Conservation (phyloP, 2,113 vertebrate species). For the Alces alces region DNA sequence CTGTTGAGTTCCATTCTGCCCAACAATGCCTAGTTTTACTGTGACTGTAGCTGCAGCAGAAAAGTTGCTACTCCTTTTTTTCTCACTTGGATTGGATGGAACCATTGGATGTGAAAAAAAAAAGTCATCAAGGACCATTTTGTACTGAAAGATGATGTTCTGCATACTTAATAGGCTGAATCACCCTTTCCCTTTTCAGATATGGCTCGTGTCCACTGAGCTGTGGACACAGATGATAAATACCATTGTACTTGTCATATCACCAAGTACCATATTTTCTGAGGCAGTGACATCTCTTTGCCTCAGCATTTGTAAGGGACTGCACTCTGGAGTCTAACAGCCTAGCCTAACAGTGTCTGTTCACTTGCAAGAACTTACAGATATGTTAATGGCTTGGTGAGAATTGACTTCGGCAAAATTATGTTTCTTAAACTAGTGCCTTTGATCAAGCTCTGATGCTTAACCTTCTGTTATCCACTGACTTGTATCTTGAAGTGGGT, state of each 20-base stretch:
- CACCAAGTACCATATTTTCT: slow-evolving; percentile 52
- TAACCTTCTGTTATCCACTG: not conserved
- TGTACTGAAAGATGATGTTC: slow-evolving; percentile 20
- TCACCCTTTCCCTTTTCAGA: slow-evolving; percentile 29
- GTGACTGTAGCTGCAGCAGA: not conserved
- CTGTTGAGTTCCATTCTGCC: not conserved
- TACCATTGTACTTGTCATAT: slow-evolving; percentile 29
- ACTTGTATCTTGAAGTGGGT: not conserved
- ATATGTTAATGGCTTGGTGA: not conserved
- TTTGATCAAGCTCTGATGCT: not conserved
- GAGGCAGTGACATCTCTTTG: not conserved
- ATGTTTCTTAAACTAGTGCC: not conserved
- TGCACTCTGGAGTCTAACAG: not conserved
- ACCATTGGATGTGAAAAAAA: not conserved
- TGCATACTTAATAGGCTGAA: slow-evolving; percentile 37
- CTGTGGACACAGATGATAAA: not conserved
- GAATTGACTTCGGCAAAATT: not conserved
- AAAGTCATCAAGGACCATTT: not conserved
- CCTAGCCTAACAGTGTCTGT: not conserved
- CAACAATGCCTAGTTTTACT: not conserved
- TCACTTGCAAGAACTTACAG: not conserved
- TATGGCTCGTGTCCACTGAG: not conserved
- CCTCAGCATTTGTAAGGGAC: slow-evolving; percentile 17
- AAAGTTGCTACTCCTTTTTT: not conserved
- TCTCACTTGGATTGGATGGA: slow-evolving; percentile 18